A percentile compares a stretch with the other conserved stretches of the same genome.
phyloP scores from a whole-genome alignment of 2,797 vertebrate species.

The Enteromius trimaculatus region DNA sequence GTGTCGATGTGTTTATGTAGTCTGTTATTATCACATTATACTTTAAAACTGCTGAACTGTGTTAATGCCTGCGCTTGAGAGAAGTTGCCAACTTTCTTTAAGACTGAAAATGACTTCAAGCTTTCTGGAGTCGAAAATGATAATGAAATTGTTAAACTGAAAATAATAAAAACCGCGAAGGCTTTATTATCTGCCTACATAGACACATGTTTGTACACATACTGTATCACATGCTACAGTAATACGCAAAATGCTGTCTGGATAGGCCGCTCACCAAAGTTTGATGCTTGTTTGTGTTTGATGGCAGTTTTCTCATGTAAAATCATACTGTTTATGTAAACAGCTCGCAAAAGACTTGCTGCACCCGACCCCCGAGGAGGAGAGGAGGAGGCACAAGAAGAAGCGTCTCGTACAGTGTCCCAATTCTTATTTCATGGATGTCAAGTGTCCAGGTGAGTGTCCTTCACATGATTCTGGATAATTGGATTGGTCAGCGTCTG shows the following conservation, averaged over 20 bases:
- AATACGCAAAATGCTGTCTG: background rate
- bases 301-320: background rate
- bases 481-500: too few relatives aligned
- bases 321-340: background rate
- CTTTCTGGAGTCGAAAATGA: background rate
- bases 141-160: too few relatives aligned
- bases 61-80: background rate
- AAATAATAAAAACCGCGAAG: background rate
- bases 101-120: too few relatives aligned
- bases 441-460: constrained; percentile 89
- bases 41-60: too few relatives aligned
- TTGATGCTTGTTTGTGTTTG: background rate
- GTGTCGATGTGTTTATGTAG: background rate
- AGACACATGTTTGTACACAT: too few relatives aligned
- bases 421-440: constrained; percentile 95
- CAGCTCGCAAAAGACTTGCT: constrained; percentile 93
- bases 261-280: background rate
- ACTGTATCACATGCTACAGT: background rate
- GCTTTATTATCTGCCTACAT: background rate
- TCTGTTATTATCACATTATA: background rate
- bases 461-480: background rate
- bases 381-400: constrained; percentile 94
- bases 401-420: constrained; percentile 94
- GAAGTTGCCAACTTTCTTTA: too few relatives aligned
- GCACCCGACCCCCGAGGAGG: constrained; percentile 92